phyloP scores from a whole-genome alignment of 1,140 invertebrate species.

The Hestina assimilis region DNA sequence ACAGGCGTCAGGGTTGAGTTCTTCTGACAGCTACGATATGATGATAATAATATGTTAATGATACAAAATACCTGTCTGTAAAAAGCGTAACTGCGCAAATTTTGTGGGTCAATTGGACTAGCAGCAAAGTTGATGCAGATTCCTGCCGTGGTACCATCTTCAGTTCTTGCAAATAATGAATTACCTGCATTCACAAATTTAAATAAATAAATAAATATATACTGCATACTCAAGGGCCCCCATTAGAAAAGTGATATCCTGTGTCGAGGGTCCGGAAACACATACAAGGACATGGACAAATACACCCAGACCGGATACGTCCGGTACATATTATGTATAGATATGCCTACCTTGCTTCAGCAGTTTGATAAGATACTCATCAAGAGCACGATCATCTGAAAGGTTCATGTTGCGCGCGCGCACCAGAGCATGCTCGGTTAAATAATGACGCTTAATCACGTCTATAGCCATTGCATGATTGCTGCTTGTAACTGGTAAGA shows the following conservation, averaged over 20 bases:
- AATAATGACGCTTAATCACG: constrained; percentile 47
- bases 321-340: neutral
- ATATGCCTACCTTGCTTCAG: constrained; percentile 53
- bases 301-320: too few species aligned
- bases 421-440: constrained; percentile 52
- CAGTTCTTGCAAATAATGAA: constrained; percentile 44
- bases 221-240: too few species aligned
- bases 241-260: too few species aligned
- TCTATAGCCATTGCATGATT: constrained; percentile 44
- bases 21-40: neutral
- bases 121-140: constrained; percentile 54
- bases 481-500: constrained; percentile 33
- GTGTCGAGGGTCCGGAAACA: too few species aligned
- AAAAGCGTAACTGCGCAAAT: constrained; percentile 57
- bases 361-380: constrained; percentile 52
- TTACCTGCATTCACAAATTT: too few species aligned
- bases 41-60: neutral
- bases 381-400: constrained; percentile 46
- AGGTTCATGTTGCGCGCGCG: constrained; percentile 46
- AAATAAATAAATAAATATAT: constrained; percentile 2
- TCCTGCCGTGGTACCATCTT: constrained; percentile 46
- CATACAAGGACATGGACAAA: too few species aligned
- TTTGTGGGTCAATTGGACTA: constrained; percentile 47
- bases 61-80: constrained; percentile 53
- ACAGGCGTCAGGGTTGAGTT: too few species aligned